Percentiles rank a stretch among this genome's conserved stretches.
Evolutionary conservation across 1,140 invertebrate genomes (phyloP).

Genomic region (Lordiphosa mommai): DNA sequence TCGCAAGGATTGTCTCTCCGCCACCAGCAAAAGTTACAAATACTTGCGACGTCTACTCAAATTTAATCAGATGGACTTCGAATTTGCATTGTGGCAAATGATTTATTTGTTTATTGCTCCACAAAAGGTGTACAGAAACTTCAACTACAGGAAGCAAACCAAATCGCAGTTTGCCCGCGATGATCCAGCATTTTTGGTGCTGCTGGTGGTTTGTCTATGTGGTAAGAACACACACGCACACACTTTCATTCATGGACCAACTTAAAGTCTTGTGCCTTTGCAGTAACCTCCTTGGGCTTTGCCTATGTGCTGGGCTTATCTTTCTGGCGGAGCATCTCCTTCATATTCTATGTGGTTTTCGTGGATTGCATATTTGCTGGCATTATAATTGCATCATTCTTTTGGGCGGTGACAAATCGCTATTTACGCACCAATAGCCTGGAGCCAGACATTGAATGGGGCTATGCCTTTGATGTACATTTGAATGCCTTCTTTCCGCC

Average conservation of each 20-base stretch:
- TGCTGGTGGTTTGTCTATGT: constrained; percentile 92
- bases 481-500: constrained; percentile 98
- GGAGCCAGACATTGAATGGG: constrained; percentile 97
- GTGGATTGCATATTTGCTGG: constrained; percentile 96
- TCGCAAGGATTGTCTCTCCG: constrained; percentile 88
- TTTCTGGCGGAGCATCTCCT: constrained; percentile 89
- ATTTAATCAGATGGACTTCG: constrained; percentile 99
- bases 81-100: constrained; percentile 99
- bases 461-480: constrained; percentile 99
- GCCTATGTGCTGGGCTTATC: constrained; percentile 89
- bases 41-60: constrained; percentile 94
- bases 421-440: constrained; percentile 88
- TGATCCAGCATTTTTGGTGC: constrained; percentile 98
- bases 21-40: constrained; percentile 95
- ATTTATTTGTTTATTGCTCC: constrained; percentile 96
- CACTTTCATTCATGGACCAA: not conserved
- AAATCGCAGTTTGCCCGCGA: constrained; percentile 99
- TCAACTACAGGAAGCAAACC: constrained; percentile 98
- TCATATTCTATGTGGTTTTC: constrained; percentile 95
- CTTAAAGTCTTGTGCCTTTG: not conserved
- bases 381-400: constrained; percentile 91
- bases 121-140: constrained; percentile 99
- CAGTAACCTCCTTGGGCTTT: constrained; percentile 95
- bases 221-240: constrained; percentile 82
- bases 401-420: constrained; percentile 92